phyloP scores from a whole-genome alignment of 2,113 vertebrate genomes.

The Melospiza melodia region DNA sequence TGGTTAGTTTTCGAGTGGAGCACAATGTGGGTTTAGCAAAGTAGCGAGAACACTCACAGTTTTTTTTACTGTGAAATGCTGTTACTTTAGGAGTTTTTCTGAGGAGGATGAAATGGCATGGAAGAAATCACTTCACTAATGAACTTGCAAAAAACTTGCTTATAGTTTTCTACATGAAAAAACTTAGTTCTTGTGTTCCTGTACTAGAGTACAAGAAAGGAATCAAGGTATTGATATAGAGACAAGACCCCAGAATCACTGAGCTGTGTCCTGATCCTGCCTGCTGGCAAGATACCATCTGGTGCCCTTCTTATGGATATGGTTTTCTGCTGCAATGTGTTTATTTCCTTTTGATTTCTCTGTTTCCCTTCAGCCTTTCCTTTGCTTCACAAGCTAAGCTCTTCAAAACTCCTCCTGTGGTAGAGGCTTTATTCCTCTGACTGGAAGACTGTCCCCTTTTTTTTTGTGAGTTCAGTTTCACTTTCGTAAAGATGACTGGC shows the following conservation, averaged over 20 bases:
- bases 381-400: neutral
- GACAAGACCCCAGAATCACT: neutral
- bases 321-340: neutral
- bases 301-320: neutral
- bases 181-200: neutral
- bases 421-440: neutral
- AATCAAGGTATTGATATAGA: neutral
- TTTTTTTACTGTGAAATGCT: neutral
- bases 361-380: neutral
- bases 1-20: neutral
- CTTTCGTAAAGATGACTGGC: neutral
- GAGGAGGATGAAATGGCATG: neutral
- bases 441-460: neutral
- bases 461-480: neutral
- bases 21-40: accelerated
- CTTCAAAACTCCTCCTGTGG: neutral
- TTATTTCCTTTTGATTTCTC: neutral
- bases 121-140: neutral
- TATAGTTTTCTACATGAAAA: neutral
- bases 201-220: neutral
- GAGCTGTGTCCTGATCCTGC: neutral
- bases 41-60: neutral
- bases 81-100: neutral
- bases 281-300: neutral
- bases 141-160: neutral